Conservation (phyloP, 35 echinoderm and acorn worm genomes). For the Patiria miniata region DNA sequence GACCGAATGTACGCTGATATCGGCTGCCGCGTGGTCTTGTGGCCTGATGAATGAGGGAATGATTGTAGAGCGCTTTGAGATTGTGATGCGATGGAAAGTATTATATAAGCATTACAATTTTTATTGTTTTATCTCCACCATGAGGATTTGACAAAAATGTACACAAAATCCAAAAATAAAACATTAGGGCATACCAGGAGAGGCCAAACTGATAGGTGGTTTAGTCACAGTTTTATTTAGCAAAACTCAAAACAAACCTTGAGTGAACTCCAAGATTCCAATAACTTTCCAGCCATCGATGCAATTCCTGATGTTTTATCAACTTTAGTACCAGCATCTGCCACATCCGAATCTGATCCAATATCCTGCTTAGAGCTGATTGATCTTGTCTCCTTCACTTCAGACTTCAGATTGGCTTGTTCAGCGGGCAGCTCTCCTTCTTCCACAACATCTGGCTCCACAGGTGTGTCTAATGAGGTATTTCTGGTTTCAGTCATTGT, state of each 20-base stretch:
- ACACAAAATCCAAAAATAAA: no score
- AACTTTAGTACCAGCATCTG: background rate
- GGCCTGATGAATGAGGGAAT: no score
- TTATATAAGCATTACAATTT: no score
- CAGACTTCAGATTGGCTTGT: background rate
- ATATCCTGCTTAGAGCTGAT: slow-evolving; percentile 27
- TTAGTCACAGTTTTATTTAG: no score
- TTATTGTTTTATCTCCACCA: no score
- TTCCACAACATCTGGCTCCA: background rate
- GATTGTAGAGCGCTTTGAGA: no score
- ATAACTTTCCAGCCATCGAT: slow-evolving; percentile 53
- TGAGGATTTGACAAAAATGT: no score
- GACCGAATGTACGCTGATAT: no score
- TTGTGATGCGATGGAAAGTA: no score
- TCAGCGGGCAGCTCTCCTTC: background rate
- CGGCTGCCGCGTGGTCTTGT: no score
- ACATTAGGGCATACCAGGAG: no score
- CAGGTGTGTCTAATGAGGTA: background rate
- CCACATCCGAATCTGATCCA: background rate
- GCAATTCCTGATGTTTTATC: slow-evolving; percentile 45
- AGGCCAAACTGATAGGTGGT: no score
- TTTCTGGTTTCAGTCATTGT: background rate
- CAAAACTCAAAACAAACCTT: slow-evolving; percentile 62
- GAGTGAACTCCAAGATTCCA: slow-evolving; percentile 84
- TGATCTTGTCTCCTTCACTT: background rate